Conservation (phyloP, 2,888 invertebrate species). For the Pammene fasciana region DNA sequence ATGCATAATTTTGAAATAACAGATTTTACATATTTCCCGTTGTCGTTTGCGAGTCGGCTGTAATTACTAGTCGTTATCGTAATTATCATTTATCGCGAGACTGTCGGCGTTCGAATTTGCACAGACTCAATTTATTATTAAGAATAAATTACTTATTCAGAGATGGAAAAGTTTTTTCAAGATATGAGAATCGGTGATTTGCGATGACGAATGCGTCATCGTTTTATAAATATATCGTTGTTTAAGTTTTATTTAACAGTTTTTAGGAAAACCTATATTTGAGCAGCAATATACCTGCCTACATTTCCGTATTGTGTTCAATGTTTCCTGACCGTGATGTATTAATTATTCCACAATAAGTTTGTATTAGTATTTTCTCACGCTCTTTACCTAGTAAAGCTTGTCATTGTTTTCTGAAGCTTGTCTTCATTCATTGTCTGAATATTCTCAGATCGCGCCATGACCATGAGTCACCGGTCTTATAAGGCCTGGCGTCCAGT, state of each 20-base stretch:
- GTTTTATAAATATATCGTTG: not conserved
- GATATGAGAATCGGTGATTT: conserved; percentile 14
- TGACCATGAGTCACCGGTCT: conserved; percentile 21
- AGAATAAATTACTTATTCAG: conserved; percentile 28
- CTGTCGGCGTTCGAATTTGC: conserved; percentile 27
- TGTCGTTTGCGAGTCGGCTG: conserved; percentile 13
- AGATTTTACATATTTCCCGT: conserved; percentile 30
- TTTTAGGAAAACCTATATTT: not conserved
- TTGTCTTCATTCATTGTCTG: conserved; percentile 6
- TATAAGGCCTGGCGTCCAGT: conserved; percentile 19
- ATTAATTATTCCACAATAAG: not conserved
- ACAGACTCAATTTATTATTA: conserved; percentile 30
- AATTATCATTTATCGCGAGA: conserved; percentile 26
- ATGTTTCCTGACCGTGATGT: not conserved
- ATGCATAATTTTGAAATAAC: conserved; percentile 37
- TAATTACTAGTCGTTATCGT: conserved; percentile 22
- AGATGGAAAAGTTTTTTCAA: conserved; percentile 16
- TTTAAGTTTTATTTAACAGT: not conserved
- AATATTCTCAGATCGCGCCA: conserved; percentile 3
- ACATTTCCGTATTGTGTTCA: no score
- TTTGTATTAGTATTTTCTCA: not conserved
- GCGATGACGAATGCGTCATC: conserved; percentile 13
- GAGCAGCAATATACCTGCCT: not conserved
- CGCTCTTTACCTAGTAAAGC: not conserved
- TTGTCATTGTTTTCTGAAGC: conserved; percentile 1